Base-by-base conservation (phyloP, 2,797 vertebrate genomes). In the Hirundo rustica region DNA sequence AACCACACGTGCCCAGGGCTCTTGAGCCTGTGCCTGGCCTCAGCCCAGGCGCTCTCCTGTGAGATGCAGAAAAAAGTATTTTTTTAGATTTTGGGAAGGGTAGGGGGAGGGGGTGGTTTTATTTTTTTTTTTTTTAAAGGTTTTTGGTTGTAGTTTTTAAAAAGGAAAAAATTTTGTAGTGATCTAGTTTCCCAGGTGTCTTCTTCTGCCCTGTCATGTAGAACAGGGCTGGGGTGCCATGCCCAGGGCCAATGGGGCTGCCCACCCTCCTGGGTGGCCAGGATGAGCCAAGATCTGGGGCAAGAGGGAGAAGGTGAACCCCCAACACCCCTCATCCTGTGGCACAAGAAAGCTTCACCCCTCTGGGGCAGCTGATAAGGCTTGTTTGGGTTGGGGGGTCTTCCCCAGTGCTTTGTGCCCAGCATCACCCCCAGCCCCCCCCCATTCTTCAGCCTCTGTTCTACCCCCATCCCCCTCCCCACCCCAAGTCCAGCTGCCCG, bases 131-230 rank as follows among this genome's bases (percentile, higher is more conserved):
- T 72, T 75, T 61, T 53, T 22, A 68, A 79, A 58, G 65, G 10
- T 16, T 91, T 91, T 82, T 86, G 48, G 44, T 38, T 87, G 88
- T 96, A 93, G 92, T 95, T 76, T 74, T 83, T 82, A 21, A 93
- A 93, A 82, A 76, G 80, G 38, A 73, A 90, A 90, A 45, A 9
- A 45, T 77, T 94, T 66, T 34, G 92, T 96, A 95, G 96, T 53
- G 45, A 66, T 89, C 74, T 96, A 96, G 94, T 93, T 92, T 67
- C 66, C 74, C 92, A 80, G 88, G 54, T 87, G 81, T 64, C 57
- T 89, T 42, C 40, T 67, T 67, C 32, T 11, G 18, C 74, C 88
- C 88, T 67, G 48, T 89, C 66, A 50, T 0, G 5, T 66, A 71
- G 79, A 81, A 47, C 0, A 0, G 70, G 62, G 73, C 85, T 91